Conservation (phyloP, 2,797 vertebrate genomes). For the Lateolabrax maculatus region DNA sequence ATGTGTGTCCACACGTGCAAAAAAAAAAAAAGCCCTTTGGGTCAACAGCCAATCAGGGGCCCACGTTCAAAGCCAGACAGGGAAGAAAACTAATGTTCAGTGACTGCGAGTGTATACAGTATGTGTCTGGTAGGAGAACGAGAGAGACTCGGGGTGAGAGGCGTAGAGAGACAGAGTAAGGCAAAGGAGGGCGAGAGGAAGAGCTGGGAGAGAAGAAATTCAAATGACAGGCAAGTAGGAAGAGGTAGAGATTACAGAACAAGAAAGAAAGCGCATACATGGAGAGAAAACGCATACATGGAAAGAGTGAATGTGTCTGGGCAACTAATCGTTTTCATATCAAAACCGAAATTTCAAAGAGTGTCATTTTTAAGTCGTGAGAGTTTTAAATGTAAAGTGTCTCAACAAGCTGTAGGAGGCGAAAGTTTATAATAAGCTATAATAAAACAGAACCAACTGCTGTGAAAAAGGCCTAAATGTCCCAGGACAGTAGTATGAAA, state of each 20-base stretch:
- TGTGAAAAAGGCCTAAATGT: no score
- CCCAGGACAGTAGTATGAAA: no score
- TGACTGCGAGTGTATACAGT: constrained; percentile 47
- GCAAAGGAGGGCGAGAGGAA: constrained; percentile 8
- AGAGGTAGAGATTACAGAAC: constrained; percentile 12
- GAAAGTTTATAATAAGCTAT: no score
- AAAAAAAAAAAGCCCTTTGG: constrained; percentile 38
- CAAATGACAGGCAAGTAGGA: constrained; percentile 41
- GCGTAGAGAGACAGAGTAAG: neutral
- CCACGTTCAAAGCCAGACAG: constrained; percentile 39
- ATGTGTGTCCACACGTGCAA: constrained; percentile 59
- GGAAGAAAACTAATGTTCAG: constrained; percentile 52
- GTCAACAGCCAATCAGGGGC: constrained; percentile 48
- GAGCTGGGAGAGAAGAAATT: constrained; percentile 28
- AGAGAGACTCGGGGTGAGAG: neutral
- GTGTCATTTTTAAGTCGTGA: neutral
- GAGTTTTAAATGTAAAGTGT: neutral
- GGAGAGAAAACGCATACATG: constrained; percentile 11
- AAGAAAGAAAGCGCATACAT: constrained; percentile 13
- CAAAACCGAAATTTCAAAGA: neutral
- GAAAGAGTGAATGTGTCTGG: neutral
- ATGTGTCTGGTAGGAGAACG: constrained; percentile 45
- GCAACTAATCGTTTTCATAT: neutral
- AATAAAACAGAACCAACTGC: no score
- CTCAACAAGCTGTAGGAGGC: neutral